Evolutionary conservation across 2,113 vertebrate genomes (phyloP).

Genomic region (Ploceus nigricollis): DNA sequence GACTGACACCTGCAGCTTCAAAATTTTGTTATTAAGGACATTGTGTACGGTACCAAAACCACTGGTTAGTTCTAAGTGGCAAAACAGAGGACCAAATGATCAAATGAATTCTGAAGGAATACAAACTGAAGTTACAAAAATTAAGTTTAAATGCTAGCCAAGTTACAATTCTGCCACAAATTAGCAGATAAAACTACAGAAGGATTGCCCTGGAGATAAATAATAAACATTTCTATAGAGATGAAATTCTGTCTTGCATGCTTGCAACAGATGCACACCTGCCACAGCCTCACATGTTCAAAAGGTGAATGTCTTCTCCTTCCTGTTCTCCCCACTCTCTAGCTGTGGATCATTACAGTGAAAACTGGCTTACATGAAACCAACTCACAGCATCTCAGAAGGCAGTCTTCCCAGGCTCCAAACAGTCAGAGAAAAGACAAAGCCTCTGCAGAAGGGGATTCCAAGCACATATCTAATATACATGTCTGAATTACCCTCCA

Average conservation of each 20-base stretch:
- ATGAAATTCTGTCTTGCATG: background rate
- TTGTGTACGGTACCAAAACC: fast-evolving
- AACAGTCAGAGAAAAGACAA: background rate
- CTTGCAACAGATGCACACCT: background rate
- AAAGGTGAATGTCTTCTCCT: background rate
- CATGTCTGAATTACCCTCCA: background rate
- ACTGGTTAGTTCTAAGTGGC: background rate
- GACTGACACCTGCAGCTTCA: background rate
- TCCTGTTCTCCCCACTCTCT: background rate
- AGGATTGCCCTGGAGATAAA: background rate
- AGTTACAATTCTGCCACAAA: background rate
- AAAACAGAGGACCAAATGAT: background rate
- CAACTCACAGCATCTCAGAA: background rate
- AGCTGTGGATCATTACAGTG: background rate
- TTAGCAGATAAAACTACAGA: background rate
- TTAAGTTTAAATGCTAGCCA: background rate
- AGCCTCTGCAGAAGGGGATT: background rate
- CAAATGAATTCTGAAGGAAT: background rate
- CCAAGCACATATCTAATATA: background rate
- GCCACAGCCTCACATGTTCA: background rate
- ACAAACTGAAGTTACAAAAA: background rate
- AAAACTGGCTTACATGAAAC: background rate
- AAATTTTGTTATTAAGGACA: background rate
- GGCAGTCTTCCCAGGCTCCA: background rate
- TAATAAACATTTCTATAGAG: background rate